phyloP scores from a whole-genome alignment of 2,888 invertebrate genomes.

The Agrochola macilenta region DNA sequence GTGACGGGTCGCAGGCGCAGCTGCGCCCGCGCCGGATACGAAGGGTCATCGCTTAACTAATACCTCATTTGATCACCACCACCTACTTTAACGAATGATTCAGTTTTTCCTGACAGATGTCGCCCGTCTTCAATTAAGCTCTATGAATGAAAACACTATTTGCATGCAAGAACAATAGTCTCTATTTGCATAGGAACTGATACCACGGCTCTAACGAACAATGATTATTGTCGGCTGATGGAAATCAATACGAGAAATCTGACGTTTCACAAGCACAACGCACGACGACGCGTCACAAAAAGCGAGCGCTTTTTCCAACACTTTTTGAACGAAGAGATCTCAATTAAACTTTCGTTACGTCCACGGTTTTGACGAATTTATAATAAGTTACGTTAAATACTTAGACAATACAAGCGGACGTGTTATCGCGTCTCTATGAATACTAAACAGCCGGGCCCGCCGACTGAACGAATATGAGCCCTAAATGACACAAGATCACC shows the following conservation, averaged over 20 bases:
- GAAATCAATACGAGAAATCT: conserved; percentile 88
- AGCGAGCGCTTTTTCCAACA: conserved; percentile 71
- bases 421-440: conserved; percentile 79
- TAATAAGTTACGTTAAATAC: conserved; percentile 79
- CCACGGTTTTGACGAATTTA: conserved; percentile 85
- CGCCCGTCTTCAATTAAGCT: conserved; percentile 83
- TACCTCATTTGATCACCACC: conserved; percentile 83
- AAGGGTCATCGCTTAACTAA: conserved; percentile 88
- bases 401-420: conserved; percentile 81
- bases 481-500: conserved; percentile 65
- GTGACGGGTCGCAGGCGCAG: conserved; percentile 81
- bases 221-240: conserved; percentile 85
- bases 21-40: conserved; percentile 86
- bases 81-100: conserved; percentile 85
- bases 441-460: conserved; percentile 77
- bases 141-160: conserved; percentile 88
- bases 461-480: conserved; percentile 74
- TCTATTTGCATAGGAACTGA: conserved; percentile 85
- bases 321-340: conserved; percentile 70
- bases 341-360: conserved; percentile 82
- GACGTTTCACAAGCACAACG: conserved; percentile 77
- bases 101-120: conserved; percentile 89
- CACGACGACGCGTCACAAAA: conserved; percentile 73
- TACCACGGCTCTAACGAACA: conserved; percentile 79
- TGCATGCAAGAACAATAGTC: conserved; percentile 85